A percentile compares a stretch with the other conserved stretches of the same genome.
Evolutionary conservation across 2,113 vertebrate genomes (phyloP).

Genomic region (Oxyruncus cristatus): DNA sequence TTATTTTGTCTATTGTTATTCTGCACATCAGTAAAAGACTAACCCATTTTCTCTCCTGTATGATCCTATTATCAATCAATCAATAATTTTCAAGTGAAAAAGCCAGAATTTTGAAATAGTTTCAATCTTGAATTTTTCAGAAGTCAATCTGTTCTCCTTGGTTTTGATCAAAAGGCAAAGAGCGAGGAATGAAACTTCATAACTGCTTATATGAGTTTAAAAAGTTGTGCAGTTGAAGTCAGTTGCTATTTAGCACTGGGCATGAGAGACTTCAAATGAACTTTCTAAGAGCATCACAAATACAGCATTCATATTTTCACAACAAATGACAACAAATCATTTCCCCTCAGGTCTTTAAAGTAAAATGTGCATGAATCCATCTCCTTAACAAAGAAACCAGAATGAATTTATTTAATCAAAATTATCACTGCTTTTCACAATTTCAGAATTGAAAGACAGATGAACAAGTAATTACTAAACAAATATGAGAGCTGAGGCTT

Average conservation of each 20-base stretch:
- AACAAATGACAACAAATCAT: not conserved
- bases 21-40: not conserved
- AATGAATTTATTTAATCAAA: not conserved
- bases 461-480: not conserved
- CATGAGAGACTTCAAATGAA: not conserved
- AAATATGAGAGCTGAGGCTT: not conserved
- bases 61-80: constrained; percentile 15
- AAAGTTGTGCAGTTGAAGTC: not conserved
- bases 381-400: not conserved
- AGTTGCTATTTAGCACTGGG: not conserved
- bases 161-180: not conserved
- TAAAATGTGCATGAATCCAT: not conserved
- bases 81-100: constrained; percentile 9
- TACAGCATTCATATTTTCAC: not conserved
- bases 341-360: not conserved
- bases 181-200: not conserved
- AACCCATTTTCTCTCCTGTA: not conserved
- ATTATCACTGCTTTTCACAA: not conserved
- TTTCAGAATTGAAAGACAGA: not conserved
- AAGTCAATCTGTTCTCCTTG: not conserved
- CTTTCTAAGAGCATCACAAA: not conserved
- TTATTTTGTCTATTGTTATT: constrained; percentile 39
- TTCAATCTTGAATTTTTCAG: not conserved
- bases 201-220: not conserved
- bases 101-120: not conserved